Base-by-base conservation (phyloP, 2,113 vertebrate genomes). In the Gila orcuttii region DNA sequence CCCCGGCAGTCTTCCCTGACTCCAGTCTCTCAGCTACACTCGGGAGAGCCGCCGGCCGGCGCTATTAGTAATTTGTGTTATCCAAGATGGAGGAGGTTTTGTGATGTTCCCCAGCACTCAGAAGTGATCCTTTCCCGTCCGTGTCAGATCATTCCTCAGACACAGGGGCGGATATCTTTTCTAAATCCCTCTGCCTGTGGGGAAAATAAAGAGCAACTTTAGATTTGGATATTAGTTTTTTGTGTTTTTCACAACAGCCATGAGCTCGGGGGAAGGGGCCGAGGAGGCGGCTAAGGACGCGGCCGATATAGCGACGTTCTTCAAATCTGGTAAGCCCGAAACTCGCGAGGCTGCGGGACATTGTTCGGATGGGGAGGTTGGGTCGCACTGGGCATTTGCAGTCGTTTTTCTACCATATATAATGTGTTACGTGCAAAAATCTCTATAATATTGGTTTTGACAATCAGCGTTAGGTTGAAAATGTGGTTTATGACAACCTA, bases 201-300 rank as follows among this genome's bases (percentile, higher is more conserved):
- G 59, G 85, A 66, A 73, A 79, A 52, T 79, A 55, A 42, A 81
- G 80, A 85, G 69, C 77, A 83, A 83, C 71, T 84, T 87, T 88
- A 88, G 88, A 90, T 55, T 86, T 91, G 92, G 92, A 91, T 91
- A 87, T 91, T 90, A 91, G 90, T 89, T 90, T 87, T 88, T 59
- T 89, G 87, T 83, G 86, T 87, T 89, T 88, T 84, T 91, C 64
- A 39, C 86, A 88, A 92, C 93, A 95, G 94, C 94, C 95, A 96
- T 94, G 96, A 96, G 95, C 94, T 96, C 95, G 88, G 96, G 95
- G 88, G 97, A 98, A 92, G 97, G 95, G 91, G 94, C 96, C 71
- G 97, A 98, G 89, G 97, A 99, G 92, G 94, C 96, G 47, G 94
- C 96, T 93, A 98, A 97, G 95, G 97, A 98, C 95, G 94, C 96